Conservation (phyloP, 2,797 vertebrate species). For the Sebastes elongatus region DNA sequence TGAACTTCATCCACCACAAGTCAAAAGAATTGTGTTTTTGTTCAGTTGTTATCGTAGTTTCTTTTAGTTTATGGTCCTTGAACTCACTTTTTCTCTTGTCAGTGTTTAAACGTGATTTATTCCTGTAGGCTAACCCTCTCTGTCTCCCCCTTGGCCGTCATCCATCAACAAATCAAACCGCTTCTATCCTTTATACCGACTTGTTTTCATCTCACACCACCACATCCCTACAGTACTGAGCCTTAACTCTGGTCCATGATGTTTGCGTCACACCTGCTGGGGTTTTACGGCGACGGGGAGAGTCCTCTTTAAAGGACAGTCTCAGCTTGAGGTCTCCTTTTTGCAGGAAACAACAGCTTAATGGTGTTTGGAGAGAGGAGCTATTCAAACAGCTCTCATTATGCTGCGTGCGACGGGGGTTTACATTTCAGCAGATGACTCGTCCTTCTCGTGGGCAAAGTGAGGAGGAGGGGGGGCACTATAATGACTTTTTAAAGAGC, state of each 20-base stretch:
- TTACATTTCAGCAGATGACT: constrained; percentile 54
- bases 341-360: constrained; percentile 60
- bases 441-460: neutral
- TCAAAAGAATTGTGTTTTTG: neutral
- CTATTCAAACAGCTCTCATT: constrained; percentile 56
- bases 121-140: neutral
- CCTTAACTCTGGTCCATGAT: neutral
- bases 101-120: neutral
- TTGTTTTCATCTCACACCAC: neutral
- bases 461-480: neutral
- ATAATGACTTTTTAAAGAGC: constrained; percentile 76
- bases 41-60: neutral
- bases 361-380: constrained; percentile 59
- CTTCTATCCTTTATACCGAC: neutral
- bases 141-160: neutral
- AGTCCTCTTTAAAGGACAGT: constrained; percentile 38
- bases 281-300: constrained; percentile 40
- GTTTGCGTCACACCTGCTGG: constrained; percentile 40
- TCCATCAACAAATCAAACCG: constrained; percentile 2
- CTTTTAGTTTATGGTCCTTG: neutral
- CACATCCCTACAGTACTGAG: neutral
- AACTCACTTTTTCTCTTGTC: neutral
- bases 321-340: constrained; percentile 46
- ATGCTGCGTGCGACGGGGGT: constrained; percentile 28
- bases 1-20: too few species aligned